Conservation (phyloP, 2,797 vertebrate species). For the Macropodus opercularis region DNA sequence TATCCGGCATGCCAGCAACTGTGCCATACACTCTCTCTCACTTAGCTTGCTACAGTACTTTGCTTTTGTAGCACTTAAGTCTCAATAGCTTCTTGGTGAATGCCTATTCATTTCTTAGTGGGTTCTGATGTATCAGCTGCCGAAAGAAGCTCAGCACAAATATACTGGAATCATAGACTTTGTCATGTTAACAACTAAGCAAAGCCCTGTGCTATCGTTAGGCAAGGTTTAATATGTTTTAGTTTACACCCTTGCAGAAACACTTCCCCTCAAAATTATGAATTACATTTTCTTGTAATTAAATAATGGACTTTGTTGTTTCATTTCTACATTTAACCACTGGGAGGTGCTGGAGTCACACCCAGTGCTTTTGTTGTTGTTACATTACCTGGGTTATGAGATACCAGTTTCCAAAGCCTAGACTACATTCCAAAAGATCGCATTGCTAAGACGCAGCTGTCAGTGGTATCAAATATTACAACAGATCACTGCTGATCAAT, state of each 20-base stretch:
- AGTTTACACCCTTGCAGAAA: too few relatives aligned
- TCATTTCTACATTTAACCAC: constrained; percentile 68
- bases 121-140: constrained; percentile 37
- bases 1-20: constrained; percentile 21
- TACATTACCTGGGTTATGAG: not conserved
- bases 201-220: too few relatives aligned
- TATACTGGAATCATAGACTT: too few relatives aligned
- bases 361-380: not conserved
- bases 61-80: constrained; percentile 71
- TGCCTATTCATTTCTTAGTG: constrained; percentile 69
- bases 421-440: constrained; percentile 19
- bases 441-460: constrained; percentile 31
- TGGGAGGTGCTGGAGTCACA: constrained; percentile 71
- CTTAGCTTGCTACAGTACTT: constrained; percentile 13
- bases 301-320: too few relatives aligned
- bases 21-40: not conserved
- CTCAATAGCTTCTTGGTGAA: constrained; percentile 60
- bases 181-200: too few relatives aligned
- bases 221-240: too few relatives aligned
- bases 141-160: constrained; percentile 23
- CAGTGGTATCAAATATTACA: constrained; percentile 26
- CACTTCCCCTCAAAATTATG: too few relatives aligned
- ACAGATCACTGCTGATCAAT: constrained; percentile 54
- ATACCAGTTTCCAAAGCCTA: constrained; percentile 12
- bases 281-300: too few relatives aligned